Evolutionary conservation across 1,140 invertebrate genomes (phyloP), one percentile per base, ranked within the genome.

Genomic region (Epicauta chinensis): DNA sequence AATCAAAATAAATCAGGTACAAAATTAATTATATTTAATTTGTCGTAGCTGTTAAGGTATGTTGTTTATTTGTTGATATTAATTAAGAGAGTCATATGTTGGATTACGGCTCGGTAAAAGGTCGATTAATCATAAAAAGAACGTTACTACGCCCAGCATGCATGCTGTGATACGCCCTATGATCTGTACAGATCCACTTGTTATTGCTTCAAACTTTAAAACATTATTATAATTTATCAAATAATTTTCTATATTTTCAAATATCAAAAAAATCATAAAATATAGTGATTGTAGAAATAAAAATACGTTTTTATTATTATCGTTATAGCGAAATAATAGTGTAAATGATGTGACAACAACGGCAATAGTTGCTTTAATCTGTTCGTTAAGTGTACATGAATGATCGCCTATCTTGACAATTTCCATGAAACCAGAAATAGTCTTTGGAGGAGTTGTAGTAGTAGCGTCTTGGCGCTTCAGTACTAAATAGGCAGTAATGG

Each of bases 401-500:
- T 43, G 41, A 52, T 52, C 48, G 50, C 37, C 40, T 52, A 52
- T 42, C 40, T 40, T 52, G 35, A 43, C 39, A 44, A 43, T 52
- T 52, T 52, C 40, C 41, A 52, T 37, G 23, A 43, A 41, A 43
- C 41, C 34, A 38, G 37, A 23, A 23, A 23, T 23, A 23, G 23
- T 2, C 4, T 5, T 23, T 11, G 31, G 2, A 14, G 47, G 39
- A 43, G 36, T 52, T 7, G 32, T 38, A 36, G 39, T 47, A 36
- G 51, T 34, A 50, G 49, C 36, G 54, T 51, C 42, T 51, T 42
- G 41, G 36, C 38, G 55, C 50, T 57, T 43, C 51, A 52, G 44
- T 48, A 36, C 45, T 57, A 57, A 57, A 52, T 57, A 57, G 55
- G 51, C 50, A 46, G 55, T 57, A 57, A 57, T 57, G 55, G 51